A percentile compares a stretch with the other conserved stretches of the same genome.
phyloP scores from a whole-genome alignment of 2,113 vertebrate species.

The Coptodon bakossiorum region DNA sequence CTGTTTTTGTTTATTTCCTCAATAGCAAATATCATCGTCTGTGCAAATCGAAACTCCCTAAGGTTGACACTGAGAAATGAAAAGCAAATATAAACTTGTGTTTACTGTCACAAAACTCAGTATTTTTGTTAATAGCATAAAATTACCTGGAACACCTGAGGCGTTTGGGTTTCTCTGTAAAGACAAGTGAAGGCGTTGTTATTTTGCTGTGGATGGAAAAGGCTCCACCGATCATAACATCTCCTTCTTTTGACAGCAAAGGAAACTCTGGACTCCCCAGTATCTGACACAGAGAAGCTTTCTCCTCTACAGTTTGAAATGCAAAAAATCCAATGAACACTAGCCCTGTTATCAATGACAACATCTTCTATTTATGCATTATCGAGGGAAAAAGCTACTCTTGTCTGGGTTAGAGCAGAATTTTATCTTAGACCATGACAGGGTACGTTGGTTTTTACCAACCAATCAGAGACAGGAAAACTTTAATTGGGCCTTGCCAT shows the following conservation, averaged over 20 bases:
- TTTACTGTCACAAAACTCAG: background rate
- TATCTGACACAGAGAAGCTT: conserved; percentile 46
- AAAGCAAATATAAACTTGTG: background rate
- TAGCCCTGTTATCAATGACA: background rate
- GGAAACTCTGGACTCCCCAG: conserved; percentile 57
- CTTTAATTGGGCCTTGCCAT: background rate
- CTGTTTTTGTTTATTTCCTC: conserved; percentile 71
- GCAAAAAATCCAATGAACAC: background rate
- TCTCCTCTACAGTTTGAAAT: background rate
- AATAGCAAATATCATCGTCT: conserved; percentile 73
- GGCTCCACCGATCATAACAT: conserved; percentile 66
- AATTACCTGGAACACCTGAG: conserved; percentile 63
- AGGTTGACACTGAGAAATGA: conserved; percentile 60
- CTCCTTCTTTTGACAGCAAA: conserved; percentile 60
- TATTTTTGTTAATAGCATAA: background rate
- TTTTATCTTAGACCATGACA: background rate
- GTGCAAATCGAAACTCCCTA: conserved; percentile 72
- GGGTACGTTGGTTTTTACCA: background rate
- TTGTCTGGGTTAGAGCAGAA: background rate
- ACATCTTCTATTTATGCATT: background rate
- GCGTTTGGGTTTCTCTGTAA: conserved; percentile 50
- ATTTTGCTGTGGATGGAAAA: conserved; percentile 71
- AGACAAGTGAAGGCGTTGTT: conserved; percentile 37
- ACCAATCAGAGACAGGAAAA: background rate
- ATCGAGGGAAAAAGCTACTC: background rate